Base-by-base conservation (phyloP, 2,888 invertebrate genomes). In the Epistrophella euchroma region DNA sequence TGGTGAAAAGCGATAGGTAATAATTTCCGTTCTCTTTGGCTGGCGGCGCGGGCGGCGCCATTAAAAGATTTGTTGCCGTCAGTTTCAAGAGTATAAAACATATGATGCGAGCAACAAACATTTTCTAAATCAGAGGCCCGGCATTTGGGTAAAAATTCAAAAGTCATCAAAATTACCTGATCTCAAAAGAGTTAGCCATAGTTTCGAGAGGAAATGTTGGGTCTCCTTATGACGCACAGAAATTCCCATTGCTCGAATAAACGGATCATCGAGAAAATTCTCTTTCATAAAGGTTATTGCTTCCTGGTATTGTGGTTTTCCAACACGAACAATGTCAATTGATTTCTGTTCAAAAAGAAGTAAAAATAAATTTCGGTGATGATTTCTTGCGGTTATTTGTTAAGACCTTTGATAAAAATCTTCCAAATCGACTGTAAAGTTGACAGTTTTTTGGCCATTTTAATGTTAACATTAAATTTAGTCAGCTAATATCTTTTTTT, bases 171-270 rank as follows among this genome's bases (percentile, higher is more conserved):
- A 74, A 35, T 5, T 72, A 85, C 85, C 75, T 17, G 75, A 62
- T 75, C 66, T 71, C 9, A 85, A 45, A 10, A 80, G 72, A 1
- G 75, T 68, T 6, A 85, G n/a, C 85, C 85, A 85, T 5, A 85
- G 25, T 3, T 58, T 75, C 0, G 85, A 85, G 5, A 85, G 80
- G n/a, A 72, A 80, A 9, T 47, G n/a, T 2, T 76, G 66, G 0
- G 85, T 80, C 22, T 85, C 85, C 1, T 37, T 47, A 32, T 75
- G 56, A 10, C 66, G 75, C 13, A 32, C 19, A 3, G 71, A 52
- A 15, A 85, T 55, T 22, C 80, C 85, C 75, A 85, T 55, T n/a
- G 80, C 43, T 15, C 72, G 71, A 10, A 80, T 43, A n/a, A 85
- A 52, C 7, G 85, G 85, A 47, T 85, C 85, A 32, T 85, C 85